A percentile compares a stretch with the other conserved stretches of the same genome.
Evolutionary conservation across 2,113 vertebrate species (phyloP).

Genomic region (Chaetorhynchus papuensis): DNA sequence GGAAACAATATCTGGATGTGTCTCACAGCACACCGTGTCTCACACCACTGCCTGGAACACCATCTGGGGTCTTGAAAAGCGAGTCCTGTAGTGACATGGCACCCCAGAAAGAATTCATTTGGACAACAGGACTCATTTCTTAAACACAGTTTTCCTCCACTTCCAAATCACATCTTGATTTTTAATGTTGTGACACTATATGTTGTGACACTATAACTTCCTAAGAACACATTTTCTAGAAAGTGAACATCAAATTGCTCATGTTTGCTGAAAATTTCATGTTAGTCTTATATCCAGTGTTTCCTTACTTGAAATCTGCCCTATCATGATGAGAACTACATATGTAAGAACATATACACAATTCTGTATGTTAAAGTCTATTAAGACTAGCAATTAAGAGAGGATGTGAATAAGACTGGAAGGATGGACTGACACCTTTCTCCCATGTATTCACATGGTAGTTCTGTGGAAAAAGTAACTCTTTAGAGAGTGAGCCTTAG

Average conservation of each 20-base stretch:
- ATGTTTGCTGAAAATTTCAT: not conserved
- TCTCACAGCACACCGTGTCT: not conserved
- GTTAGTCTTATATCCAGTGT: not conserved
- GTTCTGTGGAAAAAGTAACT: not conserved
- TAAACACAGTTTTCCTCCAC: not conserved
- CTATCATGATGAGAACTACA: not conserved
- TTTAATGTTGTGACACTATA: not conserved
- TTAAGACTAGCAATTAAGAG: not conserved
- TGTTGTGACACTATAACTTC: not conserved
- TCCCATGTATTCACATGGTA: not conserved
- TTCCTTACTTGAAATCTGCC: not conserved
- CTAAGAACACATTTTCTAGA: not conserved
- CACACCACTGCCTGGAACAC: not conserved
- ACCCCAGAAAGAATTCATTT: not conserved
- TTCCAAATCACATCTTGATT: not conserved
- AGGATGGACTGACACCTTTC: not conserved
- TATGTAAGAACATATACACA: not conserved
- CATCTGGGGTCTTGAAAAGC: not conserved
- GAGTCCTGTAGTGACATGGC: not conserved
- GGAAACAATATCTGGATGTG: not conserved
- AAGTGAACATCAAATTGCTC: not conserved
- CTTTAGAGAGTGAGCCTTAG: not conserved
- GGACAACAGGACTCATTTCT: not conserved
- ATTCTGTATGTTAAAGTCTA: not conserved
- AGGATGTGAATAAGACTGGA: not conserved